Conservation (phyloP, 1,140 invertebrate species). For the Holotrichia oblita region DNA sequence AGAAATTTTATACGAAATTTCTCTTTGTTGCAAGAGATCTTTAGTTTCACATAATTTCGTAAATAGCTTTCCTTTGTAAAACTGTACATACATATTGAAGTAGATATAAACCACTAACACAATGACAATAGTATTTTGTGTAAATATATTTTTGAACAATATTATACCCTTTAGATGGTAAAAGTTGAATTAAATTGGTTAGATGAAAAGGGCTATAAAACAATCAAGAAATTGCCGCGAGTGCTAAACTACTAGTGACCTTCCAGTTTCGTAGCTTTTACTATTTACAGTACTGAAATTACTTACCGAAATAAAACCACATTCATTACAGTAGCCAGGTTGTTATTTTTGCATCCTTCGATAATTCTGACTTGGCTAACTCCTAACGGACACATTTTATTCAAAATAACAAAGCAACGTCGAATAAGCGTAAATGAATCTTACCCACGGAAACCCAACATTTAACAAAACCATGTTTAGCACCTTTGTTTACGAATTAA, state of each 20-base stretch:
- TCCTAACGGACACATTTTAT: neutral
- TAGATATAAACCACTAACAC: too few species aligned
- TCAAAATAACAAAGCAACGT: neutral
- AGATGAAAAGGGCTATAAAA: neutral
- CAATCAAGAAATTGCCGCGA: neutral
- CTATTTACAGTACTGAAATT: neutral
- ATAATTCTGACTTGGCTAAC: neutral
- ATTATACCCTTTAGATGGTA: too few species aligned
- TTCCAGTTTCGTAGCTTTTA: neutral
- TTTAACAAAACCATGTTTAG: neutral
- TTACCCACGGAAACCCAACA: too few species aligned
- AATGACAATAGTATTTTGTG: too few species aligned
- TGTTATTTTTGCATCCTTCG: neutral
- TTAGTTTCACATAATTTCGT: too few species aligned
- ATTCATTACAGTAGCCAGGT: neutral
- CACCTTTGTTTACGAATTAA: too few species aligned
- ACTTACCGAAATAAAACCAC: neutral
- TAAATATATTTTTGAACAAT: neutral
- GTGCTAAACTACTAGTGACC: neutral
- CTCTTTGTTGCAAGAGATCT: too few species aligned
- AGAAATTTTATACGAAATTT: too few species aligned
- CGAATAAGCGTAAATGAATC: constrained; percentile 5
- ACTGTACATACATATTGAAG: too few species aligned
- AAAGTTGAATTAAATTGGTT: neutral
- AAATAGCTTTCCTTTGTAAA: too few species aligned